A percentile compares a stretch with the other conserved stretches of the same genome.
Conservation (phyloP, 2,888 invertebrate genomes). For the Odontothrips loti region DNA sequence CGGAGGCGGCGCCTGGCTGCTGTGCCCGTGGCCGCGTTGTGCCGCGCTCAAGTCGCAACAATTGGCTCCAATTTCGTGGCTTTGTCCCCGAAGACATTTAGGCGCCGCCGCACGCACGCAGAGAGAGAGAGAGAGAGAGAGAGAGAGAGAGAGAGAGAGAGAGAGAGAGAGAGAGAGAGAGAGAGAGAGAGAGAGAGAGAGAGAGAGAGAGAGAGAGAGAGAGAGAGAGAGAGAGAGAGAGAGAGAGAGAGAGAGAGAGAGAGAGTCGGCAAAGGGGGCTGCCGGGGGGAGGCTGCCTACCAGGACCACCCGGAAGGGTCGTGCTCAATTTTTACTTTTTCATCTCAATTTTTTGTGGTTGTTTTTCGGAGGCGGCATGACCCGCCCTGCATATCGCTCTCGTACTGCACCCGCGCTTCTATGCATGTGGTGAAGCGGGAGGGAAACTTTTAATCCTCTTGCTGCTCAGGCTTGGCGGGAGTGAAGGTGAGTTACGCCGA, state of each 20-base stretch:
- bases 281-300: too few species aligned
- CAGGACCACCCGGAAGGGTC: too few species aligned
- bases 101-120: not conserved
- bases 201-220: not conserved
- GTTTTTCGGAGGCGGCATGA: too few species aligned
- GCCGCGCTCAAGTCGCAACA: not conserved
- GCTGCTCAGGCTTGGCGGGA: not conserved
- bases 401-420: not conserved
- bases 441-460: not conserved
- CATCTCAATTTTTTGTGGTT: too few species aligned
- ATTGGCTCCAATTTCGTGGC: conserved; percentile 24
- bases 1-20: not conserved
- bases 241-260: too few species aligned
- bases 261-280: too few species aligned
- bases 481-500: not conserved
- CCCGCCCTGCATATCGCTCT: too few species aligned
- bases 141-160: not conserved
- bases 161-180: conserved; percentile 1
- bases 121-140: not conserved
- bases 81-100: conserved; percentile 13
- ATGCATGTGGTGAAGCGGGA: not conserved
- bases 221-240: too few species aligned
- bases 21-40: too few species aligned
- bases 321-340: too few species aligned
- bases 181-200: not conserved